Base-by-base conservation (phyloP, 1,140 invertebrate species). In the Scaptomyza hsui region DNA sequence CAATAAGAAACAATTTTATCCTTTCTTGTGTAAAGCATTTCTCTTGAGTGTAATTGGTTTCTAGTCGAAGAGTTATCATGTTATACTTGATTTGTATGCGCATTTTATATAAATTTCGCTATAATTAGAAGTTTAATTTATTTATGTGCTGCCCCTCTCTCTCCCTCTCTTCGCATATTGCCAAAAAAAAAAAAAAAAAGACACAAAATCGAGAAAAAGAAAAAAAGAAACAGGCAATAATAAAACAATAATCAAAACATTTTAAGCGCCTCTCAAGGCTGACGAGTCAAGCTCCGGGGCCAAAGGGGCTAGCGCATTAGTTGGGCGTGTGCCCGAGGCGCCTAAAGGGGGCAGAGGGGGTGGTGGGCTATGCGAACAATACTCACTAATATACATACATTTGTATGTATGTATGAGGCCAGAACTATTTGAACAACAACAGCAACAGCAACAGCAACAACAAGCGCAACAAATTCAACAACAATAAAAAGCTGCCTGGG, bases 201-300 rank as follows among this genome's bases (percentile, higher is more conserved):
- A n/a, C n/a, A n/a, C n/a, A n/a, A n/a, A n/a, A n/a, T n/a, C n/a
- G n/a, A n/a, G n/a, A 49, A 49, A 48, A 47, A 32, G 16, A 45
- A 37, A 44, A 4, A 55, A 47, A 7, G 24, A 39, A 61, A 73
- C 6, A 21, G 19, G 21, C 57, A 49, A 83, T 75, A 78, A 67
- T 76, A 72, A 76, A 76, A 72, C 59, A 80, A 81, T 76, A 85
- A 86, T 80, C 76, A 85, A 83, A 83, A 76, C 81, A 85, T 86
- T 86, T 85, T 85, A 85, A 86, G 80, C 80, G 78, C 81, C 78
- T 70, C 77, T 74, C 80, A 85, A 85, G 80, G 80, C 63, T 86
- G 81, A 42, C 67, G 35, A 70, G 51, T 70, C 48, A 3, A 29
- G 52, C 29, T 49, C 63, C 49, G 48, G 49, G 49, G 64, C 60